Evolutionary conservation across 2,888 invertebrate species (phyloP), one percentile per base, ranked within the genome.

Genomic region (Pachymerium ferrugineum): DNA sequence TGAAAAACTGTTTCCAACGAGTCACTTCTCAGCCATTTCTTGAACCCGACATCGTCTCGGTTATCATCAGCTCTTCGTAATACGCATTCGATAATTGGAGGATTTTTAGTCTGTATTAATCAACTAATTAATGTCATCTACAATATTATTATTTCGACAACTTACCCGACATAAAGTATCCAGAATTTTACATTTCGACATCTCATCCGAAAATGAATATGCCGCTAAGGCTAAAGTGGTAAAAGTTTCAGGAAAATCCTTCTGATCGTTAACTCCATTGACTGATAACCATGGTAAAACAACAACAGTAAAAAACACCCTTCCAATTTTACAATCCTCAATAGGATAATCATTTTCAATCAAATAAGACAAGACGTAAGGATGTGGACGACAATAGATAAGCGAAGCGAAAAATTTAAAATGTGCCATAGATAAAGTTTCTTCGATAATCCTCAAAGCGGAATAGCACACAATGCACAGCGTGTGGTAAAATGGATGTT

Each of bases 1-100:
- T 79, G 74, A 42, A 80, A 74, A 70, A 75, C 77, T 38, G 77
- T 75, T 6, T 79, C 79, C 67, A 80, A 78, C 22, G 74, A 75
- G 6, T 74, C 74, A 67, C 79, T 76, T 47, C 76, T 74, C 68
- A 80, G 70, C 79, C 80, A 80, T 12, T 16, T 16, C 28, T 19
- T 6, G 14, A 67, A 28, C 25, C 12, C 3, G 14, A 16, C 14
- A 16, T 67, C 67, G 3, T 14, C 67, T 6, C 25, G 3, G 12
- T 25, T 16, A 16, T 4, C 3, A 5, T 3, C 19, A 6, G 28
- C 67, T 12, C 12, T 67, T n/a, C 19, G 19, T 16, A 67, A 16
- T 16, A 67, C 14, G 14, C 12, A 14, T 19, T 67, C 28, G 19
- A 16, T 67, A 67, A 67, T 22, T 14, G 28, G 16, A 25, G 67